A percentile compares a stretch with the other conserved stretches of the same genome.
phyloP scores from a whole-genome alignment of 2,797 vertebrate genomes.

The Coracias cyanogaster region DNA sequence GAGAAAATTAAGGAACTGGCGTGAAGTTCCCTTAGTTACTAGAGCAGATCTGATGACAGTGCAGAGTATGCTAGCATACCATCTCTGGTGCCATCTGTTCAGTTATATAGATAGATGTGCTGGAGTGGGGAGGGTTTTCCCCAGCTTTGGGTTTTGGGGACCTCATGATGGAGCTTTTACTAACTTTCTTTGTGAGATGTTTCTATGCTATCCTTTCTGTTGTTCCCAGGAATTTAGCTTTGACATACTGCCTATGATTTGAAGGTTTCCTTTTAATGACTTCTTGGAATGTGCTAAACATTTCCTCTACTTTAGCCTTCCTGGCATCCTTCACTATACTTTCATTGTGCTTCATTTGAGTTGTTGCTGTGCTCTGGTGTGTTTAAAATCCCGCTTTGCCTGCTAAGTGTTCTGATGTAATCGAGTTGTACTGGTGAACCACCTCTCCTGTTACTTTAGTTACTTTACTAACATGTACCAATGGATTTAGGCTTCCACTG shows the following conservation, averaged over 20 bases:
- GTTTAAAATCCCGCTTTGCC: neutral
- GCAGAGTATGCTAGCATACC: neutral
- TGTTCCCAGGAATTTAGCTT: neutral
- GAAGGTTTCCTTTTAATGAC: neutral
- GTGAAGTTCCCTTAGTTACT: neutral
- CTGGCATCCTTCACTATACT: neutral
- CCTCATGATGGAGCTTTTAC: neutral
- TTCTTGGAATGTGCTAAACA: neutral
- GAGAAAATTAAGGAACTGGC: neutral
- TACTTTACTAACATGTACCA: neutral
- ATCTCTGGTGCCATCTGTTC: neutral
- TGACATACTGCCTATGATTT: neutral
- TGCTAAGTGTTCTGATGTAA: neutral
- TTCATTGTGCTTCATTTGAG: neutral
- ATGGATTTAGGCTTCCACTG: neutral
- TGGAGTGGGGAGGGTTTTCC: neutral
- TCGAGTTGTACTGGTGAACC: neutral
- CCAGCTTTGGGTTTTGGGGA: neutral
- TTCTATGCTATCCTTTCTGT: neutral
- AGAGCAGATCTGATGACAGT: neutral
- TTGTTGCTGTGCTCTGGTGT: neutral
- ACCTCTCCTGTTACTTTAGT: neutral
- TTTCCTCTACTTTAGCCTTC: neutral
- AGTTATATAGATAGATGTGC: neutral
- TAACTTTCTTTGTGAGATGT: neutral